Base-by-base conservation (phyloP, 2,888 invertebrate species). In the Atrina japonica region DNA sequence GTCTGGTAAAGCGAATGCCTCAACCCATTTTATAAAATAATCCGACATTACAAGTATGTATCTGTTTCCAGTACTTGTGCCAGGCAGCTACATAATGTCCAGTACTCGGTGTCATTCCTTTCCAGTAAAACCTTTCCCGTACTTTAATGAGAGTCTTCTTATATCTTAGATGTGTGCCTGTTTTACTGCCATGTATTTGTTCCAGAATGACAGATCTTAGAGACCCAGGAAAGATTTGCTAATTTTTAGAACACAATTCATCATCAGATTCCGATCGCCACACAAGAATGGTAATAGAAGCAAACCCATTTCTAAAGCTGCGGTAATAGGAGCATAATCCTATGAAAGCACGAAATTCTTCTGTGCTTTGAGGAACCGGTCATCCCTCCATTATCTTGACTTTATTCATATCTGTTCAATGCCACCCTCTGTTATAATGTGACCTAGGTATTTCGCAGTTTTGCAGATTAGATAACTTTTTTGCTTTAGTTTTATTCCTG, bases 1-100 rank as follows among this genome's bases (percentile, higher is more conserved):
- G 9, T 59, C 66, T 29, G 52, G 52, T 23, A 66, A 21, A 49
- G 66, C 23, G n/a, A 66, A 58, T 14, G 60, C 40, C 16, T 67
- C 60, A 47, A 58, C 58, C 58, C 65, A 56, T 30, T 65, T 65
- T 0, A 55, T 53, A 29, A 65, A 65, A 14, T 55, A 53, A 29
- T 65, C 65, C 21, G 65, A 41, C 5, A 45, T 27, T 2, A 40
- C 45, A 27, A 55, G 25, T n/a, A 55, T 21, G 47, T 61, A 65
- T 30, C 41, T 55, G 23, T 65, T 65, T 18, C 43, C 56, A 25
- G 55, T 41, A 9, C 25, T 40, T 30, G 40, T 63, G 21, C 49
- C 18, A 16, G 59, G 59, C 30, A 66, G 35, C 11, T 35, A 35
- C 11, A 35, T 35, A 35, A 35, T 35, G 35, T 35, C 35, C 35